Evolutionary conservation across 1,140 invertebrate species (phyloP).

Genomic region (Elysia chlorotica): DNA sequence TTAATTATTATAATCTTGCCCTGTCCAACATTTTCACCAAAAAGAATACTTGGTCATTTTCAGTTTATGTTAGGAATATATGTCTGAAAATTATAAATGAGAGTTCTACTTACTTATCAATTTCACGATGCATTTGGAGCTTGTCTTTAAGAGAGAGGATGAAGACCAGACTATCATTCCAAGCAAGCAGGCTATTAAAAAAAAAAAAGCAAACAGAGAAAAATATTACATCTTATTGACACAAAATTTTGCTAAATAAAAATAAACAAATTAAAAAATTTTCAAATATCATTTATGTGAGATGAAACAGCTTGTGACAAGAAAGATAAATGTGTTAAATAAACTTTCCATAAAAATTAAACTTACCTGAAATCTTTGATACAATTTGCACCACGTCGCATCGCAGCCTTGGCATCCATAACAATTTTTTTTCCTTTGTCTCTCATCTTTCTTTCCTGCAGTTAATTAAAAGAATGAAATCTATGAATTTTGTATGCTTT

Average conservation of each 20-base stretch:
- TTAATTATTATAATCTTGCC: too few relatives aligned
- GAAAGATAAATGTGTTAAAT: too few relatives aligned
- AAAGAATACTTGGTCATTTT: too few relatives aligned
- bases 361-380: conserved; percentile 52
- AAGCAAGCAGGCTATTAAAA: conserved; percentile 39
- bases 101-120: conserved; percentile 54
- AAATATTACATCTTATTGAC: neutral
- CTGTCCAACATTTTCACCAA: too few relatives aligned
- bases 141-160: conserved; percentile 51
- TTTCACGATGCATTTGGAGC: conserved; percentile 50
- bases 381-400: conserved; percentile 37
- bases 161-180: conserved; percentile 52
- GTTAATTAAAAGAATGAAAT: too few relatives aligned
- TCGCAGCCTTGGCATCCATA: conserved; percentile 43
- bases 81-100: too few relatives aligned
- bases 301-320: too few relatives aligned
- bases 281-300: too few relatives aligned
- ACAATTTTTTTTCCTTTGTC: conserved; percentile 41
- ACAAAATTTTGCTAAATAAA: neutral
- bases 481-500: too few relatives aligned
- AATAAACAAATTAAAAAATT: neutral
- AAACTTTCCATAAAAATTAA: too few relatives aligned
- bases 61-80: too few relatives aligned
- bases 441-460: conserved; percentile 30
- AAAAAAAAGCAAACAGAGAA: neutral